Conservation (phyloP, 2,888 invertebrate species). For the Brenthis hecate region DNA sequence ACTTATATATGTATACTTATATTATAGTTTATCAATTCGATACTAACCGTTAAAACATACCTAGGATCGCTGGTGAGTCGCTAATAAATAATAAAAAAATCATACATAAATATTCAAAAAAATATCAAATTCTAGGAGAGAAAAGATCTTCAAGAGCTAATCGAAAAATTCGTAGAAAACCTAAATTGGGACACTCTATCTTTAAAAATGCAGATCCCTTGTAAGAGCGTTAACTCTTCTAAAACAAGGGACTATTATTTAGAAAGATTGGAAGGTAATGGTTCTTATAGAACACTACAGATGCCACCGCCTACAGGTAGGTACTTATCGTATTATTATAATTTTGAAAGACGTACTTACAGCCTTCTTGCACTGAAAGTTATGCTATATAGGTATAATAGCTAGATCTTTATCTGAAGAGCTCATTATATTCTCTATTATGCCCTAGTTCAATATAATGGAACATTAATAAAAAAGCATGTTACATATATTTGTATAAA, state of each 20-base stretch:
- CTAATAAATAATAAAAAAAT: not conserved
- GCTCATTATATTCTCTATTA: too few species aligned
- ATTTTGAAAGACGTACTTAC: not conserved
- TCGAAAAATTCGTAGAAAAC: constrained; percentile 61
- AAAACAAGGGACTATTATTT: constrained; percentile 60
- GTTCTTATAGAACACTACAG: constrained; percentile 65
- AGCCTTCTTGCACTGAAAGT: not conserved
- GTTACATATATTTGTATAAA: too few species aligned
- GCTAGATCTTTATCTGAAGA: too few species aligned
- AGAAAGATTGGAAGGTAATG: constrained; percentile 60
- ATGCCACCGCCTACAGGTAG: constrained; percentile 60
- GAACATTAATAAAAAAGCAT: too few species aligned
- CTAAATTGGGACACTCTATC: constrained; percentile 62
- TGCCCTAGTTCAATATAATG: too few species aligned
- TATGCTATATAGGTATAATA: too few species aligned
- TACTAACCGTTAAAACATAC: too few species aligned
- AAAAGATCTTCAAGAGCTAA: constrained; percentile 51
- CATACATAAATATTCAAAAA: not conserved
- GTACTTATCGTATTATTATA: constrained; percentile 42
- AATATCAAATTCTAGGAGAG: constrained; percentile 52
- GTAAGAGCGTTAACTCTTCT: constrained; percentile 49
- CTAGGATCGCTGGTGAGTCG: too few species aligned
- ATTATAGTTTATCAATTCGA: too few species aligned
- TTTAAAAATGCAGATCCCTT: constrained; percentile 69
- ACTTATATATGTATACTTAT: too few species aligned